Evolutionary conservation across 1,140 invertebrate genomes (phyloP), one percentile per base, ranked within the genome.

Genomic region (Zophobas morio): DNA sequence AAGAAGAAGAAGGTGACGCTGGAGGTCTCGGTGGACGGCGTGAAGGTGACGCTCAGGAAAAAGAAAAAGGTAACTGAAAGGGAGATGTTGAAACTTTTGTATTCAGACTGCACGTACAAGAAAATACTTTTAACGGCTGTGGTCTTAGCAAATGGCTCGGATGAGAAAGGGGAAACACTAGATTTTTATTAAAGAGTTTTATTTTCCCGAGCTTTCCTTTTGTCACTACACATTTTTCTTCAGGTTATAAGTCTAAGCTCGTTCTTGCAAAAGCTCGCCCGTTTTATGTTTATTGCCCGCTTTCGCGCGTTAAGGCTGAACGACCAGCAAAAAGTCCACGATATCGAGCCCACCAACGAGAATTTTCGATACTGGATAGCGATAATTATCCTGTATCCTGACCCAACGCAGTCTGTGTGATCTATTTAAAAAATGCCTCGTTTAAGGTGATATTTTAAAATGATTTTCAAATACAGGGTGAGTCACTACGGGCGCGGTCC

Each of bases 1-100:
- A 99, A 99, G 88, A 99, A 99, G 88, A 95, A 96, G 86, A 99
- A 99, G 91, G 97, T 99, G 79, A 95, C 93, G 57, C 90, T 99
- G 77, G 94, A 96, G 83, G 93, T 99, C 75, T 99, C 97, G 0
- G 94, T 98, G 1, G 96, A 99, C 80, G 98, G 98, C 6, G 94
- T 99, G 47, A 94, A 95, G 86, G 94, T 99, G 79, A 92, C 91
- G 33, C 87, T 96, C 49, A 89, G 95, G 79, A 96, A 96, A 88
- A 93, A 96, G 86, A 95, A 88, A 79, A 89, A 89, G 87, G 88
- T 89, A 84, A 86, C 86, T 85, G 5, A 36, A 20, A 36, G 72
- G 60, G 34, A 63, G 57, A 40, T 20, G 57, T 63, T 77, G 20
- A 39, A 72, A 71, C 37, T 73, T 47, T 73, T 73, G 49, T 73